Evolutionary conservation across 1,140 invertebrate species (phyloP), one percentile per base, ranked within the genome.

Genomic region (Heterodera carotae): DNA sequence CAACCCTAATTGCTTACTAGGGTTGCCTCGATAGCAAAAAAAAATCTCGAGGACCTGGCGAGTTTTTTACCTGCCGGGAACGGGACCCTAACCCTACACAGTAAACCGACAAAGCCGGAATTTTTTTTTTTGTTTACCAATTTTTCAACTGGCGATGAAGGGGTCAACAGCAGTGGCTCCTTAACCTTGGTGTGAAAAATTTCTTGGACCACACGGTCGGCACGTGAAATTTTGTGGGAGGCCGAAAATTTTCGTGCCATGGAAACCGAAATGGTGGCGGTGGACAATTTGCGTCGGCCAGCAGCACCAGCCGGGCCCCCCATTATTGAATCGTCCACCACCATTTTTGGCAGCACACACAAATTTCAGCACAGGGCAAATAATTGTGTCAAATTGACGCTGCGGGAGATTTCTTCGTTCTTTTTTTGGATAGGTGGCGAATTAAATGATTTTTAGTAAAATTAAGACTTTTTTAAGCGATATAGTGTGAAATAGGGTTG

Each of bases 101-200:
- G n/a, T n/a, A n/a, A n/a, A n/a, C n/a, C n/a, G 36, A 39, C 36
- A 6, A 39, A 39, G 10, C 4, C 36, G 4, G 10, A 39, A 39
- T 39, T 39, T 39, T 39, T 43, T 43, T 43, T 43, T 8, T 43
- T 39, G 6, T 43, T 6, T 43, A 56, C 48, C 48, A 56, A 56
- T 56, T 56, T 56, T 56, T 56, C 48, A 18, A 56, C 70, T 39
- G 59, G 59, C 29, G 64, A 29, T 22, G 48, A 31, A 29, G 29
- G 29, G n/a, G n/a, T n/a, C n/a, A n/a, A n/a, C n/a, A n/a, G n/a
- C n/a, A n/a, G n/a, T 22, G 34, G 39, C 25, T 67, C 64, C 34
- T 43, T 66, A 53, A 67, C 6, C 48, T 75, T 34, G 12, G 60
- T 76, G n/a, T 67, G 74, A 22, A 43, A 67, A 67, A 67, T 76